Evolutionary conservation across 2,888 invertebrate genomes (phyloP).

Genomic region (Carcina quercana): DNA sequence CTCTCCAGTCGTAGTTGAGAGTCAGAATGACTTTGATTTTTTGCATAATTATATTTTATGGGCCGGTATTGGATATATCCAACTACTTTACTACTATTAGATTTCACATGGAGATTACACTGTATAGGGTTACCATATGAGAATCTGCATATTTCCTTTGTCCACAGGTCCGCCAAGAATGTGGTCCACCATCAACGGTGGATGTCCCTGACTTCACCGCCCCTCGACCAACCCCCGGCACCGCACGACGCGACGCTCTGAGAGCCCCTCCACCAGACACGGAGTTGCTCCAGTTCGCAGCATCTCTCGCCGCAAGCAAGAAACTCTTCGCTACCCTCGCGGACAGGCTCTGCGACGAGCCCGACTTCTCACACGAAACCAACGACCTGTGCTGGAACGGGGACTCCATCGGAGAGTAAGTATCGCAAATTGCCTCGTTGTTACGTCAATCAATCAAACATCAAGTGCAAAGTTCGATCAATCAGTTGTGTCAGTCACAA

Average conservation of each 20-base stretch:
- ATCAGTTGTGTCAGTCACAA: too few relatives aligned
- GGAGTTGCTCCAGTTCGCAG: constrained; percentile 77
- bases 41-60: too few relatives aligned
- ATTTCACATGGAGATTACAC: background rate
- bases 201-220: constrained; percentile 31
- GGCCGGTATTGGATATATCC: background rate
- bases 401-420: constrained; percentile 83
- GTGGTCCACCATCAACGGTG: constrained; percentile 51
- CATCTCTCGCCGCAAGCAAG: constrained; percentile 80
- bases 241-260: constrained; percentile 51
- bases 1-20: too few relatives aligned
- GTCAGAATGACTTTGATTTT: too few relatives aligned
- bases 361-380: constrained; percentile 77
- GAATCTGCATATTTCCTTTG: constrained; percentile 3
- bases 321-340: constrained; percentile 90
- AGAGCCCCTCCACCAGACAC: constrained; percentile 78
- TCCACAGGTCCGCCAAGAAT: constrained; percentile 55
- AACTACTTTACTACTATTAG: background rate
- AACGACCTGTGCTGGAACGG: constrained; percentile 89
- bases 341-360: constrained; percentile 85
- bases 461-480: too few relatives aligned
- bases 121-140: too few relatives aligned
- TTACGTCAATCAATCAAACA: too few relatives aligned
- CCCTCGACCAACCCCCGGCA: constrained; percentile 33
- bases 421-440: constrained; percentile 33